Conservation (phyloP, 2,797 vertebrate genomes). For the Syncerus caffer region DNA sequence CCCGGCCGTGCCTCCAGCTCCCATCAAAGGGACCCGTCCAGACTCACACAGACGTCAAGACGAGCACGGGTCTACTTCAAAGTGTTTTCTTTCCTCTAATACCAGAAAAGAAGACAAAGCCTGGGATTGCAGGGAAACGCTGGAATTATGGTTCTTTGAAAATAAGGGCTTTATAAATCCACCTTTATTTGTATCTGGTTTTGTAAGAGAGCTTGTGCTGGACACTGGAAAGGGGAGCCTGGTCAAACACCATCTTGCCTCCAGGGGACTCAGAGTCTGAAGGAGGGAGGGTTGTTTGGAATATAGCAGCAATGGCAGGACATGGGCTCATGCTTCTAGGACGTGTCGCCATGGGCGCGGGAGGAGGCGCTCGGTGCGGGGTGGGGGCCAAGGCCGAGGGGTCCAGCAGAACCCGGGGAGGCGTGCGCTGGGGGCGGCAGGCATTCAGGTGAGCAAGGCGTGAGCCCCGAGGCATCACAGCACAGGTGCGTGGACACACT, state of each 20-base stretch:
- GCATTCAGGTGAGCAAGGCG: fast-evolving
- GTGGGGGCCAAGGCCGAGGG: neutral
- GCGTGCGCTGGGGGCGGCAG: fast-evolving
- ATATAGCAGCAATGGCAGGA: fast-evolving
- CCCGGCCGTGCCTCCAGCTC: fast-evolving
- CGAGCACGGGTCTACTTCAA: too few relatives aligned
- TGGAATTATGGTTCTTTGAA: neutral
- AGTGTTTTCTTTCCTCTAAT: neutral
- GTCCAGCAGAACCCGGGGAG: neutral
- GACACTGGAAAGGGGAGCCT: too few relatives aligned
- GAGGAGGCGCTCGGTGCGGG: fast-evolving
- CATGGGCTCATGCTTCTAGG: too few relatives aligned
- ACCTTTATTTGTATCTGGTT: neutral
- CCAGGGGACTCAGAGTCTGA: neutral
- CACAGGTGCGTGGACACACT: fast-evolving
- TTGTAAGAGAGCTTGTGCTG: neutral
- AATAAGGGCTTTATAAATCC: neutral
- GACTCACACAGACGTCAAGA: neutral
- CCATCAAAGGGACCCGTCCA: too few relatives aligned
- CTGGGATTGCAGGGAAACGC: neutral
- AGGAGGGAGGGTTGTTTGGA: neutral
- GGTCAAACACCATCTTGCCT: neutral
- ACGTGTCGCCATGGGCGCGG: fast-evolving
- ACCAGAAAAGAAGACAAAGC: neutral
- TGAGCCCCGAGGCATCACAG: neutral